Evolutionary conservation across 2,888 invertebrate species (phyloP).

Genomic region (Synanthedon vespiformis): DNA sequence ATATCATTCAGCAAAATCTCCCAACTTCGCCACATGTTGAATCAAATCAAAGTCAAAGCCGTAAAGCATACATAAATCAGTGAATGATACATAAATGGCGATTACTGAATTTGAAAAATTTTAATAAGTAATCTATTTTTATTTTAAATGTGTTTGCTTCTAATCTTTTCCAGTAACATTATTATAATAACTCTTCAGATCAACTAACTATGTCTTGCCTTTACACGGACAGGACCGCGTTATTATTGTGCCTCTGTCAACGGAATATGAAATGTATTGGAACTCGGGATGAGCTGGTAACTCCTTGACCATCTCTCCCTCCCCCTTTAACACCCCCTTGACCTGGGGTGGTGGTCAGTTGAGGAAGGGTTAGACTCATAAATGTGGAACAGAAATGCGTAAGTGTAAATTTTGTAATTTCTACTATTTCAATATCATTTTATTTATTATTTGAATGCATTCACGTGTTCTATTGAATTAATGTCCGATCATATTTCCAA

Average conservation of each 20-base stretch:
- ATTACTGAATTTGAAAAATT: too few species aligned
- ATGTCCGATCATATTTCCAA: too few species aligned
- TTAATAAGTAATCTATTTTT: too few species aligned
- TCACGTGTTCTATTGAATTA: too few species aligned
- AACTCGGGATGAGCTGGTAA: constrained; percentile 57
- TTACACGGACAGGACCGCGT: constrained; percentile 52
- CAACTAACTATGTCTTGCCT: constrained; percentile 58
- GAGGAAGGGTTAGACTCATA: constrained; percentile 21
- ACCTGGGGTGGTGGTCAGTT: constrained; percentile 45
- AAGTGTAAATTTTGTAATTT: constrained; percentile 16
- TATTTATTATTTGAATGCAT: too few species aligned
- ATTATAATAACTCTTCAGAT: constrained; percentile 7
- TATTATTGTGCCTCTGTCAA: constrained; percentile 71
- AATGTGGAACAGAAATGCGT: constrained; percentile 12
- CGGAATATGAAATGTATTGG: constrained; percentile 72
- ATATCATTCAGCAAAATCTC: too few species aligned
- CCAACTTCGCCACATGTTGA: too few species aligned
- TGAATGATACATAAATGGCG: too few species aligned
- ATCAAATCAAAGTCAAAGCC: too few species aligned
- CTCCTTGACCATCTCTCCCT: constrained; percentile 45
- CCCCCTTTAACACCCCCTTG: constrained; percentile 29
- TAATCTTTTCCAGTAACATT: constrained; percentile 18
- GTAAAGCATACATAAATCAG: too few species aligned
- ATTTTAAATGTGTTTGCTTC: too few species aligned
- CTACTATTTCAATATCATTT: too few species aligned